Base-by-base conservation (phyloP, 2,797 vertebrate species). In the Sebastes jordani region DNA sequence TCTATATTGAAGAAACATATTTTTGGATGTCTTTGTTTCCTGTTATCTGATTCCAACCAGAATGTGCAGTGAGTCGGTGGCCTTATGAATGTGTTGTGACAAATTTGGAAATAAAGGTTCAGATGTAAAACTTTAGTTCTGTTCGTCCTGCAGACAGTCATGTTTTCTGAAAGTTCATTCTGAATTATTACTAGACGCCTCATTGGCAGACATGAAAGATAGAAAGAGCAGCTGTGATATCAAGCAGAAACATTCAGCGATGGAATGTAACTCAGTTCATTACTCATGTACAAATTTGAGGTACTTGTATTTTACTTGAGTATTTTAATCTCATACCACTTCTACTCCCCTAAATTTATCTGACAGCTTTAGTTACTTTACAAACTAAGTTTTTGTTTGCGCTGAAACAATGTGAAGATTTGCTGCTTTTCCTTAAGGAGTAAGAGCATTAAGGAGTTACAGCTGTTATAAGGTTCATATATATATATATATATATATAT, bases 11-110 rank as follows among this genome's bases (percentile, higher is more conserved):
- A 49, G 74, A 78, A 27, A 58, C 18, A 11, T 81, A 75, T 87
- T 88, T 80, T 86, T 77, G 14, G 61, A 79, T 14, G 60, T 76
- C 7, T 68, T 61, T 36, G 34, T 79, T 76, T 77, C 70, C 78
- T 59, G 60, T 76, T 14, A 4, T 71, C 34, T 83, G 78, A 71
- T 71, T 80, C 59, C 62, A 75, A 14, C 22, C 81, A 27, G 86
- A 90, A 80, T 89, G 82, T 81, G 78, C 82, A 32, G 81, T 70
- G 87, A 85, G 73, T 85, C 46, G 3, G 87, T 80, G 91, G 90
- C 91, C 89, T 90, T 89, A 88, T 78, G 75, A 74, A 71, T 81
- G 84, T 91, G 86, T 29, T 54, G 78, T 86, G 82, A 84, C 62
- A 55, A 34, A 76, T 74, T 73, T 69, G 80, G 65, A 91, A 92